Conservation (phyloP, 2,888 invertebrate species). For the Tineola bisselliella region DNA sequence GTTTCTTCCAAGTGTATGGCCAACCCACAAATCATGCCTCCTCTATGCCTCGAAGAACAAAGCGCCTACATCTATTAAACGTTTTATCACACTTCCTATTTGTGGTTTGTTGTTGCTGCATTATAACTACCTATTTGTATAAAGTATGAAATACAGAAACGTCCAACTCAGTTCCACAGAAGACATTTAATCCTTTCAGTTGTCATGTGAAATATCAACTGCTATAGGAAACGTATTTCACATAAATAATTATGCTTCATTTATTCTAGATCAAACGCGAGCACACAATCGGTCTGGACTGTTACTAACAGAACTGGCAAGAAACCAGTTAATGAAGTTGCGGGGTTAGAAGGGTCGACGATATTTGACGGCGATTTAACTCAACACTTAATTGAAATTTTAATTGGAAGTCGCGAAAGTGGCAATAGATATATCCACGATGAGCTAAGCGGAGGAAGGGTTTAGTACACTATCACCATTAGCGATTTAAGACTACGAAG, state of each 20-base stretch:
- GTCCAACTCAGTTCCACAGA: not conserved
- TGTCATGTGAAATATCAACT: slow-evolving; percentile 2
- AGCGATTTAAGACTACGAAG: not conserved
- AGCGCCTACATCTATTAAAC: slow-evolving; percentile 17
- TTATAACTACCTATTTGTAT: not conserved
- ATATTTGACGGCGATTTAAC: slow-evolving; percentile 12
- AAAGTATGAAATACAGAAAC: not conserved
- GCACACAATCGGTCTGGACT: not conserved
- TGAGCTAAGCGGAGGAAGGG: not conserved
- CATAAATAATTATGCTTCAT: not conserved
- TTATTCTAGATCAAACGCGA: slow-evolving; percentile 1
- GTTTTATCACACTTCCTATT: slow-evolving; percentile 42
- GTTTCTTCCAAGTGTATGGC: slow-evolving; percentile 15
- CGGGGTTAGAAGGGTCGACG: slow-evolving; percentile 13
- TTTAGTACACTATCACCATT: not conserved
- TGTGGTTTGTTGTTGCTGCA: slow-evolving; percentile 8
- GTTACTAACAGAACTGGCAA: slow-evolving; percentile 1
- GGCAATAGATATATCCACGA: not conserved
- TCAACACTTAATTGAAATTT: slow-evolving; percentile 41
- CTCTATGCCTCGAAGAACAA: slow-evolving; percentile 14
- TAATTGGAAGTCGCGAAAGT: slow-evolving; percentile 38
- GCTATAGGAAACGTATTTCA: not conserved
- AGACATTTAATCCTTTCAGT: not conserved
- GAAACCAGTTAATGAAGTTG: slow-evolving; percentile 14
- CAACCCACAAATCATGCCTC: slow-evolving; percentile 14